Percentiles rank a stretch among this genome's conserved stretches.
Evolutionary conservation across 2,113 vertebrate genomes (phyloP).

Genomic region (Phoxinus phoxinus): DNA sequence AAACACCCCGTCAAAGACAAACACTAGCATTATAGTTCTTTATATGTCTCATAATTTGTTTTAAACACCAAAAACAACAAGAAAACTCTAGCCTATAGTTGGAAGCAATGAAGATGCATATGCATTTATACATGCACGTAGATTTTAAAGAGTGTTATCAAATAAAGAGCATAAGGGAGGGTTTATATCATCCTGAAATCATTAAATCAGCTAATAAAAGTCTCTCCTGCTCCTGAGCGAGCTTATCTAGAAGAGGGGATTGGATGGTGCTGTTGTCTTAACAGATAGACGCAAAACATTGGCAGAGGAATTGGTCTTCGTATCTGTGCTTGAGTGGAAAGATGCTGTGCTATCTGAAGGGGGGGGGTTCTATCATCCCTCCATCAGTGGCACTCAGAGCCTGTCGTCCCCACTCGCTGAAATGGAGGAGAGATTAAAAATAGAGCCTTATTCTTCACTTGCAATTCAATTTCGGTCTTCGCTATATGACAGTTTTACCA

Average conservation of each 20-base stretch:
- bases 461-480: conserved; percentile 44
- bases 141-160: neutral
- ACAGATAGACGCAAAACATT: conserved; percentile 11
- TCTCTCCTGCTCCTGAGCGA: neutral
- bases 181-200: conserved; percentile 31
- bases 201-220: conserved; percentile 19
- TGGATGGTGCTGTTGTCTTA: conserved; percentile 4
- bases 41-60: too few species aligned
- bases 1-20: too few species aligned
- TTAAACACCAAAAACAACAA: too few species aligned
- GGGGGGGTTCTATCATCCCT: conserved; percentile 32
- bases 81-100: neutral
- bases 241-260: conserved; percentile 41
- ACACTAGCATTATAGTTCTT: neutral
- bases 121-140: neutral
- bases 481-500: conserved; percentile 19
- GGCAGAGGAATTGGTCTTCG: conserved; percentile 1
- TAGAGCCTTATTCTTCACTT: conserved; percentile 15
- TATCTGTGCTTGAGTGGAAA: conserved; percentile 30
- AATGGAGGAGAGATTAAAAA: conserved; percentile 51
- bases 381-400: conserved; percentile 40
- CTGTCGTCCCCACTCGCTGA: conserved; percentile 3
- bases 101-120: neutral
- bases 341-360: conserved; percentile 43
- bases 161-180: neutral